These are phyloP conservation scores for Ophioninae sp. DNA, from an alignment of 2,888 invertebrate species.

Conservation along the genomic window DNA sequence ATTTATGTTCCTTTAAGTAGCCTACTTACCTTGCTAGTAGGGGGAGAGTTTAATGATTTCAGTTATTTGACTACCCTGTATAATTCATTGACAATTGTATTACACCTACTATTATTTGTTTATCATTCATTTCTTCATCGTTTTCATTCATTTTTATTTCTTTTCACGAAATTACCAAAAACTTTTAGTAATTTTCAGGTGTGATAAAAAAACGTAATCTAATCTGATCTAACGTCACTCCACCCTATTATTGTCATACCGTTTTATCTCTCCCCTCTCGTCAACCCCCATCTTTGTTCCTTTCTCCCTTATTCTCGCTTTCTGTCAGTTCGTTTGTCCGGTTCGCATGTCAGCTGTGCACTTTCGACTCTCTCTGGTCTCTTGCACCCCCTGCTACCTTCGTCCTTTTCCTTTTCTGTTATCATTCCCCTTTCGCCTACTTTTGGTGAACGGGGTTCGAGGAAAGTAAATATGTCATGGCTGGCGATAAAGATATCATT, in stretches of 20 bases:
- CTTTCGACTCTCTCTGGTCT: neutral
- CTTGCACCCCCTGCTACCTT: constrained; percentile 18
- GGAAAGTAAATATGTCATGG: constrained; percentile 21
- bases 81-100: neutral
- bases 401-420: neutral
- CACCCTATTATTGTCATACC: neutral
- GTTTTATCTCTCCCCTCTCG: neutral
- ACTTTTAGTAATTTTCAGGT: neutral
- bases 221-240: neutral
- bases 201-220: neutral
- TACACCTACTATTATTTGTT: neutral
- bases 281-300: neutral
- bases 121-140: neutral
- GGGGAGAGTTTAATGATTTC: neutral
- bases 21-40: neutral
- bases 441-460: neutral
- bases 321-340: neutral
- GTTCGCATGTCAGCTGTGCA: neutral
- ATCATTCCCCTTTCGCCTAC: neutral
- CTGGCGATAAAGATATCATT: constrained; percentile 42
- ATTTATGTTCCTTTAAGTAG: too few relatives aligned
- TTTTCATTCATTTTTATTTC: neutral
- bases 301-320: neutral
- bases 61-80: neutral
- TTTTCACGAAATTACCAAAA: neutral